Base-by-base conservation (phyloP, 2,888 invertebrate species). In the Abrostola triplasia region DNA sequence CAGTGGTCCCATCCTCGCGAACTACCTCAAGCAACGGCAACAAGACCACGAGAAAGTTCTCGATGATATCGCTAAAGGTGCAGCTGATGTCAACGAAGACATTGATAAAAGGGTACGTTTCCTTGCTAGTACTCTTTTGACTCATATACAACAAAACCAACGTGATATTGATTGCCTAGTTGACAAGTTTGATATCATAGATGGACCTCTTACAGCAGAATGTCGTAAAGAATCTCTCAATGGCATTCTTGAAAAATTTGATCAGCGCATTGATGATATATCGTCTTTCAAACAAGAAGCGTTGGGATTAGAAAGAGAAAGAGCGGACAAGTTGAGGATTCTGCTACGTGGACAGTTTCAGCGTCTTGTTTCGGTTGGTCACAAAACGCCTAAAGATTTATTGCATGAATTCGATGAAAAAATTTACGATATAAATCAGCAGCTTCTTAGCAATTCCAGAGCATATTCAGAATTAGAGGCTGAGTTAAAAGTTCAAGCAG, bases 361-460 rank as follows among this genome's bases (percentile, higher is more conserved):
- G 59, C 82, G 79, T 10, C 73, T 91, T 5, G 77, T 93, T 12
- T 71, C 78, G 36, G 72, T 90, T 54, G 92, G 89, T 5, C 85
- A 90, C 59, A 78, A 68, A 63, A 70, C 89, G 35, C 91, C 91
- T 0, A 88, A 87, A 77, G 85, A 89, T 13, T 76, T 93, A 55
- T 69, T 93, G 11, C 88, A 91, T 54, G 88, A 91, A 50, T 92
- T 93, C 67, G 93, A 93, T 80, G 84, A 88, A 55, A 85, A 79
- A 35, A 86, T 87, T n/a, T 92, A 90, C 70, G 89, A 89, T 58
- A 84, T 91, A 6, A 93, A 93, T 77, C 91, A 93, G 69, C 93
- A 93, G 70, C 75, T 93, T 47, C 59, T 93, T 35, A 91, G 91
- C 76, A 94, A 94, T 70, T 82, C 67, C 8, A 84, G 90, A 72